Conservation (phyloP, 2,888 invertebrate genomes). For the Pollenia angustigena region DNA sequence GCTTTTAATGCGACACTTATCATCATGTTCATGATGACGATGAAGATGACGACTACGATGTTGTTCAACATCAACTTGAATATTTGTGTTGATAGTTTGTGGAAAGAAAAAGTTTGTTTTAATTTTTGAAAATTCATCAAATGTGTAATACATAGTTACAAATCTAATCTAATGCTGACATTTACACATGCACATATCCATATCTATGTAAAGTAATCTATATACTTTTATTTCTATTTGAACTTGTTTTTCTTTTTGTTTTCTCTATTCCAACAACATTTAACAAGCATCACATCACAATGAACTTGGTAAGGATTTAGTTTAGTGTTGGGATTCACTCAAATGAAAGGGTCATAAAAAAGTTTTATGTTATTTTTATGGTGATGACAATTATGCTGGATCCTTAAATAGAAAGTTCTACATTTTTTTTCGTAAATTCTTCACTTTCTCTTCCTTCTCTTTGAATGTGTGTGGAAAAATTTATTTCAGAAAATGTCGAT, state of each 20-base stretch:
- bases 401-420: constrained; percentile 73
- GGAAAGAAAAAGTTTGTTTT: constrained; percentile 63
- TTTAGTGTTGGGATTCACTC: constrained; percentile 65
- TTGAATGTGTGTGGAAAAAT: background rate
- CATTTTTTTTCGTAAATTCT: background rate
- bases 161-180: constrained; percentile 9
- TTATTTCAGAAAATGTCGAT: background rate
- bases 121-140: constrained; percentile 60
- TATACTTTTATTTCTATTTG: constrained; percentile 47
- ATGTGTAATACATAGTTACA: constrained; percentile 36
- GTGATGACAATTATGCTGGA: constrained; percentile 80
- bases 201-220: constrained; percentile 23
- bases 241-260: constrained; percentile 31
- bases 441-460: background rate
- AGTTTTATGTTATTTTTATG: constrained; percentile 81
- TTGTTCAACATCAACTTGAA: constrained; percentile 41
- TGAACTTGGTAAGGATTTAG: constrained; percentile 50
- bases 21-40: constrained; percentile 66
- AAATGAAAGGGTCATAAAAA: constrained; percentile 76
- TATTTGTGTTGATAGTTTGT: constrained; percentile 64
- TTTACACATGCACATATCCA: background rate
- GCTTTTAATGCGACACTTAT: constrained; percentile 74
- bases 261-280: constrained; percentile 34
- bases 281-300: constrained; percentile 52
- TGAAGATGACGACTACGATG: constrained; percentile 51